Percentiles rank a stretch among this genome's conserved stretches.
These are phyloP conservation scores for Drosophila antonietae DNA, from an alignment of 2,888 invertebrate species.

Conservation along the genomic window DNA sequence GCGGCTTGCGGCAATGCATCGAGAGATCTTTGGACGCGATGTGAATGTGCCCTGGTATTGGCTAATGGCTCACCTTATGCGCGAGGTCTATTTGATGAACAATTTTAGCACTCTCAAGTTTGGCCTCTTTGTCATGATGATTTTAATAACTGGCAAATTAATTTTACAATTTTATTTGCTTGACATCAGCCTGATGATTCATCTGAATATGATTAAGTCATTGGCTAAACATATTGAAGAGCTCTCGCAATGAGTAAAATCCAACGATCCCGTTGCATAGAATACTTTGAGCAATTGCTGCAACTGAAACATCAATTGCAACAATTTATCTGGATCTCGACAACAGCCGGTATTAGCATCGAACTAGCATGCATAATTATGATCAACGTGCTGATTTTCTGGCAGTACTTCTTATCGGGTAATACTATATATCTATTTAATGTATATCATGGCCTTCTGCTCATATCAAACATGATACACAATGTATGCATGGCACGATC, in stretches of 20 bases:
- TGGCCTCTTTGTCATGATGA: accelerated
- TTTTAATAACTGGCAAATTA: neutral
- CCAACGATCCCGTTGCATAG: conserved; percentile 1
- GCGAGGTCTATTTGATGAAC: neutral
- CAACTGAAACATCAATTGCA: neutral
- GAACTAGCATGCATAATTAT: neutral
- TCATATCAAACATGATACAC: conserved; percentile 8
- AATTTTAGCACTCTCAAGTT: neutral
- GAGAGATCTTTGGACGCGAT: conserved; percentile 1
- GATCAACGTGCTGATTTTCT: neutral
- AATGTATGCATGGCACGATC: conserved; percentile 1
- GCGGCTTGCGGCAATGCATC: neutral
- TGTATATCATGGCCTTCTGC: accelerated
- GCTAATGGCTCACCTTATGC: neutral
- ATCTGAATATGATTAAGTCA: neutral
- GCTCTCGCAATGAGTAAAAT: too few species aligned
- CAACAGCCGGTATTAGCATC: neutral
- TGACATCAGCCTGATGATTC: conserved; percentile 10
- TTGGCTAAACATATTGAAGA: neutral
- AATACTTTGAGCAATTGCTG: conserved; percentile 10
- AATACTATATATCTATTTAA: neutral
- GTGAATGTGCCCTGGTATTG: conserved; percentile 3
- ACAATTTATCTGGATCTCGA: conserved; percentile 5
- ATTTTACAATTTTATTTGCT: conserved; percentile 1
- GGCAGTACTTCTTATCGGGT: neutral